phyloP scores from a whole-genome alignment of 2,113 vertebrate genomes.

The Vidua macroura region DNA sequence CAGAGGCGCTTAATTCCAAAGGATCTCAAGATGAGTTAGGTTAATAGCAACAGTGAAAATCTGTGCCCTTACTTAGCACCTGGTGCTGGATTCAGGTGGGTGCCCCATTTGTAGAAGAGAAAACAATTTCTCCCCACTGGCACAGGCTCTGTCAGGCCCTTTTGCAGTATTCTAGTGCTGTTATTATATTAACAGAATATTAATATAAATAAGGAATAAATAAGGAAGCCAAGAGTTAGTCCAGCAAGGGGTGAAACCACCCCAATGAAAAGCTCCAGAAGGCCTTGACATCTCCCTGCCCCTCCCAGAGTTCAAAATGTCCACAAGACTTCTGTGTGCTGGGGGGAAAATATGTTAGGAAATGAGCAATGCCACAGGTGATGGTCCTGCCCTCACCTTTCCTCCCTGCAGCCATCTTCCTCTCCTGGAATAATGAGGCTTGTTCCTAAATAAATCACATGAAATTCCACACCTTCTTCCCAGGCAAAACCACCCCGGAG shows the following conservation, averaged over 20 bases:
- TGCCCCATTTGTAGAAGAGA: neutral
- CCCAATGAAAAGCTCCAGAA: neutral
- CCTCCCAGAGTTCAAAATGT: neutral
- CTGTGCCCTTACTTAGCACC: too few species aligned
- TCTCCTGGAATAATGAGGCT: neutral
- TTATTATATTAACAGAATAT: neutral
- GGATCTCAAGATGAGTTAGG: neutral
- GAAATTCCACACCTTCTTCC: neutral
- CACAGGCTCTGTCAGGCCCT: neutral
- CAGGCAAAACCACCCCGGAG: neutral
- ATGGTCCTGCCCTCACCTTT: neutral
- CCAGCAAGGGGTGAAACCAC: neutral
- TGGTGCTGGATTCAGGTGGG: neutral
- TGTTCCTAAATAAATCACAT: neutral
- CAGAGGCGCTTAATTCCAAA: neutral
- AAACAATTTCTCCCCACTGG: neutral
- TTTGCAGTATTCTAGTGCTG: neutral
- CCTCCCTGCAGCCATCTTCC: neutral
- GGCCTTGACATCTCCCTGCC: neutral
- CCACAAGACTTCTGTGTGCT: neutral
- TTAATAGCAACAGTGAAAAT: neutral
- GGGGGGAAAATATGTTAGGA: neutral
- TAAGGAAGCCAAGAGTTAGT: neutral
- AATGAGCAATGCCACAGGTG: neutral
- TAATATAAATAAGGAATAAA: too few species aligned